These are phyloP conservation scores for Caenorhabditis virilis DNA, from an alignment of 2,888 invertebrate species.

Conservation along the genomic window DNA sequence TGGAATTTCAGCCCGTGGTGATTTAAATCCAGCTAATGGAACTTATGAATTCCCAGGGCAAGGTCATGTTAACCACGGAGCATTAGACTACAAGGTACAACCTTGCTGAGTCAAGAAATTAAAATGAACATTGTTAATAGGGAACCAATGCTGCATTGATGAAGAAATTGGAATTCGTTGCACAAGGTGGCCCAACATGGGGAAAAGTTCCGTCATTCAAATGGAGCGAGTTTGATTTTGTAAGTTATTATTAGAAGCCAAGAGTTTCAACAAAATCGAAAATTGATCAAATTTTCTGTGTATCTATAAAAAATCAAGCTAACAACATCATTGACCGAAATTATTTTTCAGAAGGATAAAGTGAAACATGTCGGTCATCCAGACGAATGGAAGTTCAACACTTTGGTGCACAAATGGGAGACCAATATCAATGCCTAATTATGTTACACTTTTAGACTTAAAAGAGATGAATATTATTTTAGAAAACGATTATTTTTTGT, in stretches of 20 bases:
- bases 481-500: no score
- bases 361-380: constrained; percentile 77
- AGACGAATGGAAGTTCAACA: constrained; percentile 78
- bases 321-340: no score
- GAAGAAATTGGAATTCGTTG: constrained; percentile 73
- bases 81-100: constrained; percentile 76
- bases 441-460: no score
- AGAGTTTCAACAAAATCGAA: neutral
- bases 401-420: constrained; percentile 70
- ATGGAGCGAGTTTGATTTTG: constrained; percentile 79
- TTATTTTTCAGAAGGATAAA: constrained; percentile 43
- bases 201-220: constrained; percentile 76
- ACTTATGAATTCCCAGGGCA: constrained; percentile 77
- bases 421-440: constrained; percentile 45
- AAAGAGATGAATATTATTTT: no score
- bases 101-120: neutral
- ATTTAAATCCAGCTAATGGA: constrained; percentile 78
- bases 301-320: no score
- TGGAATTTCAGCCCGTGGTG: constrained; percentile 77
- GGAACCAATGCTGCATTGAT: constrained; percentile 66
- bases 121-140: constrained; percentile 42
- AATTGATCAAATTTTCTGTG: constrained; percentile 1
- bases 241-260: constrained; percentile 23
- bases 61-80: constrained; percentile 77
- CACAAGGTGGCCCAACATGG: constrained; percentile 74